phyloP scores from a whole-genome alignment of 2,888 invertebrate species.

The Blastobasis adustella region DNA sequence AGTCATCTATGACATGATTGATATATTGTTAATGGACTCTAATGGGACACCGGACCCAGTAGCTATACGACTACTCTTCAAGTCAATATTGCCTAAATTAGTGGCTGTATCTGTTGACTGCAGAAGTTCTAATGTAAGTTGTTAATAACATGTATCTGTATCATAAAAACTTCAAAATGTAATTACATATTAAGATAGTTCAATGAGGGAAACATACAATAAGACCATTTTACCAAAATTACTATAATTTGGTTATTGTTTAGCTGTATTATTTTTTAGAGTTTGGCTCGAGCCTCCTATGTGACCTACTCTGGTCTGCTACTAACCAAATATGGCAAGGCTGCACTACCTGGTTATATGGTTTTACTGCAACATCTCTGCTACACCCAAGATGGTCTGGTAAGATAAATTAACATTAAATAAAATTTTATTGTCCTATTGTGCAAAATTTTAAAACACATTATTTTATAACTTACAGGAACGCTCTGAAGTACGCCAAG shows the following conservation, averaged over 20 bases:
- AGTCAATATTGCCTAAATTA: constrained; percentile 56
- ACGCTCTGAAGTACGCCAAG: constrained; percentile 47
- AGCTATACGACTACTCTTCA: constrained; percentile 48
- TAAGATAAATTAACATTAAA: constrained; percentile 21
- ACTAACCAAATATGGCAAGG: constrained; percentile 47
- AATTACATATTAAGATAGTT: too few relatives aligned
- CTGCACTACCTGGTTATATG: constrained; percentile 42
- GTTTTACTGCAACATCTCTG: constrained; percentile 57
- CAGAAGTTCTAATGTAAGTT: constrained; percentile 49
- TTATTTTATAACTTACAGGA: constrained; percentile 36
- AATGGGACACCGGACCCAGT: constrained; percentile 32
- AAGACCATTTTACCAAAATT: too few relatives aligned
- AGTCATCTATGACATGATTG: constrained; percentile 53
- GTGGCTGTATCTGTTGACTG: constrained; percentile 45
- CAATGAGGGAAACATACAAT: too few relatives aligned
- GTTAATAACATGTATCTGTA: too few relatives aligned
- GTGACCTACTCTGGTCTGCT: constrained; percentile 56
- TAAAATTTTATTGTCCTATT: not conserved
- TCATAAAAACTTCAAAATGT: too few relatives aligned
- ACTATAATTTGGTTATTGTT: not conserved
- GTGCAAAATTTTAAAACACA: not conserved
- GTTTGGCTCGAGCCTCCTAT: constrained; percentile 52
- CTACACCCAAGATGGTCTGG: constrained; percentile 51
- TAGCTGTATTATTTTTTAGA: constrained; percentile 29
- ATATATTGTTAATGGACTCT: constrained; percentile 37